These are phyloP conservation scores for zebrafish (Danio rerio) DNA, from an alignment of 2,113 vertebrate species.

Conservation along the genomic window DNA sequence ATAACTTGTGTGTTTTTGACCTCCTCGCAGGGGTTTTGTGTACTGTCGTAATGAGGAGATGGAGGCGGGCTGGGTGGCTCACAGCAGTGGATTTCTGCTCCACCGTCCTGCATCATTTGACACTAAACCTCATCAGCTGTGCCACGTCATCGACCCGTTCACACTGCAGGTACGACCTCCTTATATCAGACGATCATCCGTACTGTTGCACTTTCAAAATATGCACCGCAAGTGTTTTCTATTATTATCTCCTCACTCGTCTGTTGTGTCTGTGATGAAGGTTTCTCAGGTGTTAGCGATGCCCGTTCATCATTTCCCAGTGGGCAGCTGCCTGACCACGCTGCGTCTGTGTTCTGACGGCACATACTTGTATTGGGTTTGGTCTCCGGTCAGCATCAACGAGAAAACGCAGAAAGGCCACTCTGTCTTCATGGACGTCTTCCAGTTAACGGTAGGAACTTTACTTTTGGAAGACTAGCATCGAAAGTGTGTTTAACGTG, in stretches of 20 bases:
- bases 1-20: not conserved
- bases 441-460: constrained; percentile 84
- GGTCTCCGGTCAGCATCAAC: constrained; percentile 96
- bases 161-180: constrained; percentile 88
- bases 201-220: too few relatives aligned
- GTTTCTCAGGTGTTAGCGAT: constrained; percentile 91
- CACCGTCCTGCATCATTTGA: constrained; percentile 95
- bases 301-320: constrained; percentile 92
- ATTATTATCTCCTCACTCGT: not conserved
- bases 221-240: too few relatives aligned
- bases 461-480: too few relatives aligned
- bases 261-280: constrained; percentile 67
- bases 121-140: constrained; percentile 95
- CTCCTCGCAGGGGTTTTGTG: constrained; percentile 87
- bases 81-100: constrained; percentile 84
- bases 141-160: constrained; percentile 94
- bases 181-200: not conserved
- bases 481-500: too few relatives aligned
- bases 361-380: constrained; percentile 96
- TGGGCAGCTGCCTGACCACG: constrained; percentile 94
- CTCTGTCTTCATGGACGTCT: constrained; percentile 98
- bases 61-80: constrained; percentile 93
- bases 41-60: constrained; percentile 96
- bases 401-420: constrained; percentile 98
- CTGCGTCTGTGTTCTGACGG: constrained; percentile 97